A percentile compares a stretch with the other conserved stretches of the same genome.
Evolutionary conservation across 2,797 vertebrate species (phyloP).

Genomic region (Pampus argenteus): DNA sequence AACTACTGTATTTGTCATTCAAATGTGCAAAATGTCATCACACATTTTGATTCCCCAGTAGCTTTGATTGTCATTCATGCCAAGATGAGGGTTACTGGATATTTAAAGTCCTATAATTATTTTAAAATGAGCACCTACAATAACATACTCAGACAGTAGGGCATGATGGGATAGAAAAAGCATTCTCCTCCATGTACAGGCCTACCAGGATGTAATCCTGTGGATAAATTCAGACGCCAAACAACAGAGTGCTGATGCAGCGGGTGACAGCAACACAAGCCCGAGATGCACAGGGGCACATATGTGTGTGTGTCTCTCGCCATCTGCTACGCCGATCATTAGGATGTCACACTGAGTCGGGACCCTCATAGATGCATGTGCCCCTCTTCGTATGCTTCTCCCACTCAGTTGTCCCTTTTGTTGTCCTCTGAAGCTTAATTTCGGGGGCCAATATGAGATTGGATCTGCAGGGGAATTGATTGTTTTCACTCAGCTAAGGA

Average conservation of each 20-base stretch:
- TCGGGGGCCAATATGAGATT: slow-evolving; percentile 57
- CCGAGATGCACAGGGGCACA: slow-evolving; percentile 33
- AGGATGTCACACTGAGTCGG: slow-evolving; percentile 69
- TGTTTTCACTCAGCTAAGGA: slow-evolving; percentile 57
- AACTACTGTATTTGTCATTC: too few relatives aligned
- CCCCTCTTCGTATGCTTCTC: slow-evolving; percentile 44
- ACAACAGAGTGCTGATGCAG: slow-evolving; percentile 43
- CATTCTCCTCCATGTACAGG: not conserved
- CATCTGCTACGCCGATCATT: slow-evolving; percentile 77
- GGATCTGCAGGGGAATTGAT: slow-evolving; percentile 49
- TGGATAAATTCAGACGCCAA: slow-evolving; percentile 41
- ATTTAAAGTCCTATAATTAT: not conserved
- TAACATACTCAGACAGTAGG: not conserved
- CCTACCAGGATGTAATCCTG: slow-evolving; percentile 25
- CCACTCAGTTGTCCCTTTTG: slow-evolving; percentile 55
- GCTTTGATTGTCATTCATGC: not conserved
- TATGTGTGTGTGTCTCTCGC: slow-evolving; percentile 54
- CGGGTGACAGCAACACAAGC: slow-evolving; percentile 47
- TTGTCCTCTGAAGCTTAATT: slow-evolving; percentile 50
- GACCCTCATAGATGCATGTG: slow-evolving; percentile 46
- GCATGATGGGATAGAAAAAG: not conserved
- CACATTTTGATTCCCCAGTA: not conserved
- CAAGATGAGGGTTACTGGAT: not conserved
- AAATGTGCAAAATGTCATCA: not conserved
- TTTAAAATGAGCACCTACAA: too few relatives aligned